Conservation (phyloP, 2,113 vertebrate species). For the Otolemur garnettii region DNA sequence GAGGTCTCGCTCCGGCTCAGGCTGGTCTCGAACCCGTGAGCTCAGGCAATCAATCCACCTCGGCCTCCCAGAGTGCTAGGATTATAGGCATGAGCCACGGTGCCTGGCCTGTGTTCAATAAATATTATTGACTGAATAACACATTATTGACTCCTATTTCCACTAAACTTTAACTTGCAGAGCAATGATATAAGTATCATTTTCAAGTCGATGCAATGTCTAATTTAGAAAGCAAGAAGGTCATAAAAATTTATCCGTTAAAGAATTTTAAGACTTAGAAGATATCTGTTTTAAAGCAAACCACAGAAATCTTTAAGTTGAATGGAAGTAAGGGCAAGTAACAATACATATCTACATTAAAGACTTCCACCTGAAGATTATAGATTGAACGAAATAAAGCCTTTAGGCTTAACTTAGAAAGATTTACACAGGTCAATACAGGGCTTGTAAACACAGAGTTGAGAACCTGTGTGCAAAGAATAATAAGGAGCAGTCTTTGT, state of each 20-base stretch:
- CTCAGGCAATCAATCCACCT: too few species aligned
- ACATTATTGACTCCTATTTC: constrained; percentile 38
- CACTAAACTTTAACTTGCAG: constrained; percentile 20
- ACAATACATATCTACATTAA: neutral
- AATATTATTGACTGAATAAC: constrained; percentile 27
- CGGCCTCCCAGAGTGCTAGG: too few species aligned
- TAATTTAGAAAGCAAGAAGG: constrained; percentile 8
- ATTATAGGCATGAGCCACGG: too few species aligned
- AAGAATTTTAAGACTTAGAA: constrained; percentile 31
- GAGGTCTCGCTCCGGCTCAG: too few species aligned
- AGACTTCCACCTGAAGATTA: constrained; percentile 28
- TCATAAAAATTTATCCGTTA: constrained; percentile 50
- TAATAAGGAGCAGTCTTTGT: neutral
- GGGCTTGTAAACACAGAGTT: neutral
- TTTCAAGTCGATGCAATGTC: constrained; percentile 26
- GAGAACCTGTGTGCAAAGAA: neutral
- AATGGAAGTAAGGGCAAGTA: neutral
- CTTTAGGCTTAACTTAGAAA: constrained; percentile 32
- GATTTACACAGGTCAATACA: constrained; percentile 28
- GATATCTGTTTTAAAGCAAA: neutral
- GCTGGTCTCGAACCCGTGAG: too few species aligned
- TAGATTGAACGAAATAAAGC: constrained; percentile 30
- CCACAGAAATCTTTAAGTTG: constrained; percentile 17
- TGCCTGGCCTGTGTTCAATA: neutral
- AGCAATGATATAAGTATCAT: constrained; percentile 11